phyloP scores from a whole-genome alignment of 2,888 invertebrate genomes.

The Rhopalosiphum nymphaeae region DNA sequence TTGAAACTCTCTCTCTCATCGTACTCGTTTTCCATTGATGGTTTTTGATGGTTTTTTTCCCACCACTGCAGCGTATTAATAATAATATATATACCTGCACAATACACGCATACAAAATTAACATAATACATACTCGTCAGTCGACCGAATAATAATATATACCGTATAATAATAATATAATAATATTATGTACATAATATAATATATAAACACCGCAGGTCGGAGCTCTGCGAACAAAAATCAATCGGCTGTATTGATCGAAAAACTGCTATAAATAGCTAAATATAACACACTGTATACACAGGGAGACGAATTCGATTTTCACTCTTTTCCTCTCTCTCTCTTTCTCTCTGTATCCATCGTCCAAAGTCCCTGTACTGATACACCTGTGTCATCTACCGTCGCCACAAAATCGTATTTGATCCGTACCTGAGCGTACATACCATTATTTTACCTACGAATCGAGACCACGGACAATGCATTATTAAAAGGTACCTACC shows the following conservation, averaged over 20 bases:
- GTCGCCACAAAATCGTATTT: neutral
- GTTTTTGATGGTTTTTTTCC: neutral
- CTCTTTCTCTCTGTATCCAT: neutral
- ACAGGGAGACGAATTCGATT: neutral
- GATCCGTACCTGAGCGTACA: neutral
- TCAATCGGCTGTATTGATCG: neutral
- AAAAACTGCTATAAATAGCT: neutral
- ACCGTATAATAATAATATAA: neutral
- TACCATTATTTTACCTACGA: neutral
- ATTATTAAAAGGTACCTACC: neutral
- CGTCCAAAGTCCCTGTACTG: neutral
- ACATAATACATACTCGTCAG: neutral
- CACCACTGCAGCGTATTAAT: neutral
- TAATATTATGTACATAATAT: neutral
- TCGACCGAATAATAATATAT: neutral
- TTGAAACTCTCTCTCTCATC: neutral
- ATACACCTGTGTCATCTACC: neutral
- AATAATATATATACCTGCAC: neutral
- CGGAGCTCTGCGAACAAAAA: neutral
- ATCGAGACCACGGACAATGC: neutral
- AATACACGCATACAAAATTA: neutral
- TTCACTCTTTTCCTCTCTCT: neutral
- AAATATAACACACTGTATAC: neutral
- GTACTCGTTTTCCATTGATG: neutral
- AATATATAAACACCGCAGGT: neutral